A percentile compares a stretch with the other conserved stretches of the same genome.
phyloP scores from a whole-genome alignment of 2,113 vertebrate genomes.

The Erythrolamprus reginae region DNA sequence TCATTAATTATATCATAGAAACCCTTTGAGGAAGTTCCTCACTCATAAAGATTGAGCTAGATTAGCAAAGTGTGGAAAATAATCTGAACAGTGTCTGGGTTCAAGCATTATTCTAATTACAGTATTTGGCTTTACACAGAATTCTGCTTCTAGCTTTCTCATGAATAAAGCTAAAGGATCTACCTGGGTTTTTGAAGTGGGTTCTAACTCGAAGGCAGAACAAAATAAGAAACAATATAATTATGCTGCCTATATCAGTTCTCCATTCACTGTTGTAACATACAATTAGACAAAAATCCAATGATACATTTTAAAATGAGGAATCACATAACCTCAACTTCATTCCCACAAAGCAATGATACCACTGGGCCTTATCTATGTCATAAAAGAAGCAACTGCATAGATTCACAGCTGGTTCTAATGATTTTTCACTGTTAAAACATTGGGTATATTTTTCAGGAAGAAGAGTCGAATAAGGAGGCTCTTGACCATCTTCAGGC shows the following conservation, averaged over 20 bases:
- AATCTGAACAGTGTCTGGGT: background rate
- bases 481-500: background rate
- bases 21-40: background rate
- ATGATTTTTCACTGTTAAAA: background rate
- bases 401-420: background rate
- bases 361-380: constrained; percentile 20
- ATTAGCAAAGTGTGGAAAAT: background rate
- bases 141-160: background rate
- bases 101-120: background rate
- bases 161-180: background rate
- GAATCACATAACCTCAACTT: background rate
- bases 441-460: background rate
- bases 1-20: background rate
- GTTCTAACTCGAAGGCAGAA: background rate
- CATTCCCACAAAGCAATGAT: background rate
- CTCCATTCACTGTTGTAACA: background rate
- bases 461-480: background rate
- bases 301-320: background rate
- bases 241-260: background rate
- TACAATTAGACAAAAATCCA: background rate
- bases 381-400: constrained; percentile 19
- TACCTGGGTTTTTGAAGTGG: background rate
- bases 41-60: background rate
- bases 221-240: background rate
- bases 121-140: background rate